Conservation (phyloP, 2,888 invertebrate species). For the Athalia circularis region DNA sequence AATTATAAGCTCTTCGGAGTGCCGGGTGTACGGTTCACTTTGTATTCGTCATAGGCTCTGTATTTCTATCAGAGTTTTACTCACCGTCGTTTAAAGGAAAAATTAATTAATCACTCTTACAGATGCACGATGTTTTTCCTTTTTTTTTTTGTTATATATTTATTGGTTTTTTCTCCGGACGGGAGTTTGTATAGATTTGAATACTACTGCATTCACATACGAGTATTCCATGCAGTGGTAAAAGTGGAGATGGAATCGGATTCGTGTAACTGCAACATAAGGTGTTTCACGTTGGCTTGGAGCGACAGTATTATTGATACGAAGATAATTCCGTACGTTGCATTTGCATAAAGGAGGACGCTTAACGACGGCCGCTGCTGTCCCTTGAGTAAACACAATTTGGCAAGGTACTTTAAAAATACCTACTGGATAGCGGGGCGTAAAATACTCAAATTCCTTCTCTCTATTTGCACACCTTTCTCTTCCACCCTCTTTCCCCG, state of each 20-base stretch:
- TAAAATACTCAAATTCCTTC: conserved; percentile 41
- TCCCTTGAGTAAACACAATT: conserved; percentile 39
- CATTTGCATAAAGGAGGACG: conserved; percentile 35
- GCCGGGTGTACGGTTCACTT: conserved; percentile 16
- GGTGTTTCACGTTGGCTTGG: background rate
- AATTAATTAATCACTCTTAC: conserved; percentile 37
- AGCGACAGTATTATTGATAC: conserved; percentile 25
- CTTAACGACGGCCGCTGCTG: conserved; percentile 1
- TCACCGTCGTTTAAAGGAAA: background rate
- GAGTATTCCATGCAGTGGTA: too few species aligned
- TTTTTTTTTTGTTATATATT: too few species aligned
- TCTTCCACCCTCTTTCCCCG: background rate
- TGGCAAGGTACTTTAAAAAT: conserved; percentile 40
- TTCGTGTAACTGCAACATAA: background rate
- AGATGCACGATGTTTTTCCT: background rate
- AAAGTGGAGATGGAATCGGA: too few species aligned
- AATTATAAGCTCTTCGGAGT: too few species aligned
- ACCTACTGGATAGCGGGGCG: conserved; percentile 36
- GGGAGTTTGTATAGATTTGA: conserved; percentile 3
- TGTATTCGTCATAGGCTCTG: conserved; percentile 30
- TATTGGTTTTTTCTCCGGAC: background rate
- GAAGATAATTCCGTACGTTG: conserved; percentile 3
- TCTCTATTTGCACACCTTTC: conserved; percentile 34
- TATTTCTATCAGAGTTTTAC: conserved; percentile 7
- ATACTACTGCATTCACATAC: too few species aligned